Conservation (phyloP, 2,888 invertebrate genomes). For the Blastobasis lacticolella region DNA sequence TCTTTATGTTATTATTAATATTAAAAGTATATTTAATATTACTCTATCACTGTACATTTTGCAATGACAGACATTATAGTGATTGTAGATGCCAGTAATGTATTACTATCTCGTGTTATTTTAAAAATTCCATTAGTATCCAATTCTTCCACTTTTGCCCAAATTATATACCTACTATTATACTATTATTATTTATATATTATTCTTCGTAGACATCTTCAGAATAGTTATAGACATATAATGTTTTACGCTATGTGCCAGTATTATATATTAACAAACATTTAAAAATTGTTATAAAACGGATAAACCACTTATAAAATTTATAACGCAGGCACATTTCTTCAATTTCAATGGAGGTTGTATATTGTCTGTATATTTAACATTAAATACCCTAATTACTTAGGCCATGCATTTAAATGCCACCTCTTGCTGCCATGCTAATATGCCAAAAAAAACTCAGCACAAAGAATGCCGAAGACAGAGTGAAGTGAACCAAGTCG, state of each 20-base stretch:
- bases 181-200: background rate
- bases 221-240: constrained; percentile 6
- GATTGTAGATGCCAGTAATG: constrained; percentile 15
- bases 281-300: too few species aligned
- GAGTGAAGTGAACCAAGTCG: too few species aligned
- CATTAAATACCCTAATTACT: too few species aligned
- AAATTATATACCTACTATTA: background rate
- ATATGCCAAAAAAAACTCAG: too few species aligned
- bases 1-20: background rate
- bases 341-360: too few species aligned
- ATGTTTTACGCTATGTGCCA: background rate
- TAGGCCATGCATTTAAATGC: too few species aligned
- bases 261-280: too few species aligned
- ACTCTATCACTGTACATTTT: constrained; percentile 19
- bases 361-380: too few species aligned
- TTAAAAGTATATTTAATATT: background rate
- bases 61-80: constrained; percentile 22
- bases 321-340: too few species aligned
- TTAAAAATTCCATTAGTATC: background rate
- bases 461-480: too few species aligned
- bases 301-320: too few species aligned
- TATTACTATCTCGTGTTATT: background rate
- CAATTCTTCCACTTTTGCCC: background rate
- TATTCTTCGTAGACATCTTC: background rate
- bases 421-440: too few species aligned